phyloP scores from a whole-genome alignment of 2,888 invertebrate genomes.

The Yponomeuta evonymella region DNA sequence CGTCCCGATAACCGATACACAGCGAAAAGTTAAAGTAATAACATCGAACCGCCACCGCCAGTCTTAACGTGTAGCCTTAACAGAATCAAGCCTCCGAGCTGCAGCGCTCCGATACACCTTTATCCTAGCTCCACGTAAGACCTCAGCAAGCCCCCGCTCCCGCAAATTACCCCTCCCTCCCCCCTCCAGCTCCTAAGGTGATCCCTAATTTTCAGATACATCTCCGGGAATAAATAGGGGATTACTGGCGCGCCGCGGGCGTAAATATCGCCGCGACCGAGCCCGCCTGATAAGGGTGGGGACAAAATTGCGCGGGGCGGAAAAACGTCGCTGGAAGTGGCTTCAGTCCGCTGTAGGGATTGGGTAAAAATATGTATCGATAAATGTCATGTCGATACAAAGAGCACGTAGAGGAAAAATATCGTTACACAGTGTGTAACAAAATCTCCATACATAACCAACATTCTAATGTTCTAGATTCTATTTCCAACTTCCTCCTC shows the following conservation, averaged over 20 bases:
- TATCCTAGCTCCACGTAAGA: neutral
- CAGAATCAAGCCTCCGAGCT: no score
- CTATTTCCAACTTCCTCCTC: no score
- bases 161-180: conserved; percentile 56
- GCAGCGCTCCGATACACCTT: neutral
- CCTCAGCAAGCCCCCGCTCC: conserved; percentile 27
- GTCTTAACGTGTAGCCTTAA: no score
- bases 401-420: no score
- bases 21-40: no score
- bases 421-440: no score
- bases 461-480: no score
- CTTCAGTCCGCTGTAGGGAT: neutral
- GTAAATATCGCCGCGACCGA: conserved; percentile 63
- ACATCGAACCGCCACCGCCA: no score
- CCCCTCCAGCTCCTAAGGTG: conserved; percentile 44
- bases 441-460: no score
- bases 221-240: conserved; percentile 73
- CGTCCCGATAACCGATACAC: no score
- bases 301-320: conserved; percentile 52
- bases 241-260: conserved; percentile 66
- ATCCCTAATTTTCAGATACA: conserved; percentile 77
- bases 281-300: conserved; percentile 48
- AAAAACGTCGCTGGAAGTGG: conserved; percentile 7
- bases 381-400: no score
- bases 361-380: no score